Base-by-base conservation (phyloP, 1,140 invertebrate genomes). In the Gonatopus flavifemur region DNA sequence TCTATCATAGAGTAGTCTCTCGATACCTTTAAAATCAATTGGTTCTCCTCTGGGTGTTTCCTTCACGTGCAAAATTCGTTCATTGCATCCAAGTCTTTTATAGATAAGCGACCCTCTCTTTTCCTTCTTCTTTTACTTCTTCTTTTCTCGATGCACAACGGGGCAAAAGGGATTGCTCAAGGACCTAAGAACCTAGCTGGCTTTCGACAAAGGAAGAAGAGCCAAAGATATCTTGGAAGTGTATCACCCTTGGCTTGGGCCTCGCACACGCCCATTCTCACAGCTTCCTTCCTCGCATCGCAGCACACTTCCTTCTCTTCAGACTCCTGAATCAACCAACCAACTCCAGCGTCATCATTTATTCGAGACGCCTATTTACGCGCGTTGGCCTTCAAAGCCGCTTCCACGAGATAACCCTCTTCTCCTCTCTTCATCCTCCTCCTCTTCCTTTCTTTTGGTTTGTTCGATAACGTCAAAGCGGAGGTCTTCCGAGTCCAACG, bases 321-420 rank as follows among this genome's bases (percentile, higher is more conserved):
- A 9, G 32, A 15, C 13, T 13, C 6, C 6, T 13, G 9, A 33
- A 6, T 15, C 13, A 7, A 9, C 25, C 6, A 9, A n/a, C 32
- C 32, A 9, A 16, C 33, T 39, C 42, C 52, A 19, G 49, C 62
- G 49, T 59, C 67, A 66, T 72, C 64, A 62, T 70, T 70, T 70
- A 72, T 73, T 69, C 65, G 59, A 59, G 54, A 48, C 59, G 62
- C 58, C 66, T 71, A 71, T 70, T 72, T 72, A 66, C 67, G 57
- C 70, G 55, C 52, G 48, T n/a, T n/a, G 62, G 53, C 45, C 59
- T 69, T 72, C 66, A 69, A 70, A 71, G 67, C 59, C 52, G 52
- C 58, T 59, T 66, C 55, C 59, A 63, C 58, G 53, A 72, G 64
- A 69, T 70, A 70, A 69, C 64, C 59, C 49, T n/a, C n/a, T n/a